Base-by-base conservation (phyloP, 2,888 invertebrate genomes). In the Luffia ferchaultella region DNA sequence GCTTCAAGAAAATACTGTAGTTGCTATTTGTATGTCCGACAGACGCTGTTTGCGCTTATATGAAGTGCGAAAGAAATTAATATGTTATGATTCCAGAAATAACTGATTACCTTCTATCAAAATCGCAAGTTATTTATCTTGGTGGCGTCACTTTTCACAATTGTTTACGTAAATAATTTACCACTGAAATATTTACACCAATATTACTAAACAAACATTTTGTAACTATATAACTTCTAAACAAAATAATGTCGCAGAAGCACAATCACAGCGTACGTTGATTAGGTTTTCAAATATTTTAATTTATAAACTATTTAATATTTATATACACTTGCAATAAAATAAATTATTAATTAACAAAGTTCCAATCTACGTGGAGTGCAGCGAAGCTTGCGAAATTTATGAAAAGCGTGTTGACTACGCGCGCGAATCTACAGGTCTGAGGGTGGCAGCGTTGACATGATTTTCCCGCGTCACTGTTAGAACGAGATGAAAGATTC, bases 381-480 rank as follows among this genome's bases (percentile, higher is more conserved):
- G 20, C 46, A 19, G n/a, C 18, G 17, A 2, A 48, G 42, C 49
- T 19, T 45, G 48, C 52, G 48, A 47, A 49, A 53, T 51, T 51
- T 50, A 61, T 60, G 57, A 60, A 64, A 67, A 63, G 68, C 82
- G 80, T 74, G 68, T 63, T 58, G 19, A 52, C 73, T 58, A 57
- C 62, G 56, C 70, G 68, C 68, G 68, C 60, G 72, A 73, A 74
- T 72, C 76, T 73, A 77, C 78, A 78, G 75, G 76, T 82, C 82
- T 82, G 72, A 49, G 30, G 30, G 30, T 12, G 30, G 54, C 67
- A 61, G 67, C 70, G 70, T 56, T 65, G 67, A 61, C 62, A 62
- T 56, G 63, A 62, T 73, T 76, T 68, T 72, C 77, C 80, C 78
- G 75, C 79, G 70, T 59, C 60, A 57, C 20, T 45, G 52, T 52